These are phyloP conservation scores for Folsomia candida DNA, from an alignment of 2,888 invertebrate genomes.

Conservation along the genomic window DNA sequence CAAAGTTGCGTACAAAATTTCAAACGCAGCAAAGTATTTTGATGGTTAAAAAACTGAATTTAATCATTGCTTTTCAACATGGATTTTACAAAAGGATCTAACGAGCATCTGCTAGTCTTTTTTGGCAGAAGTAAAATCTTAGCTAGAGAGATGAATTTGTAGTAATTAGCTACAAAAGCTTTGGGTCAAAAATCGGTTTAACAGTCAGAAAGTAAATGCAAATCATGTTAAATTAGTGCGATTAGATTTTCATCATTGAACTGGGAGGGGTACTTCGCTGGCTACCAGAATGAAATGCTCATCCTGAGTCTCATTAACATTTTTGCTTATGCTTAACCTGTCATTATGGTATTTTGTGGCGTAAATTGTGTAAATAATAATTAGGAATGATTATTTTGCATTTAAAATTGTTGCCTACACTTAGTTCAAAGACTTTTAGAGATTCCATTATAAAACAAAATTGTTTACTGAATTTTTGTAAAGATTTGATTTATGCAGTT, in stretches of 20 bases:
- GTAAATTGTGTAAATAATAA: background rate
- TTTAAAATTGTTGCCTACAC: background rate
- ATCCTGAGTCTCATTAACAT: background rate
- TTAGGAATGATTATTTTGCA: background rate
- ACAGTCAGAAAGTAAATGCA: background rate
- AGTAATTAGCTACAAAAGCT: background rate
- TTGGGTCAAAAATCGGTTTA: background rate
- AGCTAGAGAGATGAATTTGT: background rate
- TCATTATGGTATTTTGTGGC: background rate
- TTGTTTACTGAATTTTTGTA: background rate
- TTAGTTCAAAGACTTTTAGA: background rate
- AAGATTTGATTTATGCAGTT: background rate
- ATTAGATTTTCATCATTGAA: background rate
- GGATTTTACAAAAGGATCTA: background rate
- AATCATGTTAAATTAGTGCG: background rate
- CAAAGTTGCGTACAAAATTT: background rate
- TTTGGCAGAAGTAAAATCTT: background rate
- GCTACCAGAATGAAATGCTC: background rate
- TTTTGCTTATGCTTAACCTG: background rate
- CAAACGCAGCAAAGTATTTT: background rate
- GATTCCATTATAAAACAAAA: background rate
- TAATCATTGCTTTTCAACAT: background rate
- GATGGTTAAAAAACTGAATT: background rate
- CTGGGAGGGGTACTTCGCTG: background rate
- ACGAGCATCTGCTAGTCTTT: background rate